Evolutionary conservation across 2,888 invertebrate genomes (phyloP).

Genomic region (Pollenia angustigena): DNA sequence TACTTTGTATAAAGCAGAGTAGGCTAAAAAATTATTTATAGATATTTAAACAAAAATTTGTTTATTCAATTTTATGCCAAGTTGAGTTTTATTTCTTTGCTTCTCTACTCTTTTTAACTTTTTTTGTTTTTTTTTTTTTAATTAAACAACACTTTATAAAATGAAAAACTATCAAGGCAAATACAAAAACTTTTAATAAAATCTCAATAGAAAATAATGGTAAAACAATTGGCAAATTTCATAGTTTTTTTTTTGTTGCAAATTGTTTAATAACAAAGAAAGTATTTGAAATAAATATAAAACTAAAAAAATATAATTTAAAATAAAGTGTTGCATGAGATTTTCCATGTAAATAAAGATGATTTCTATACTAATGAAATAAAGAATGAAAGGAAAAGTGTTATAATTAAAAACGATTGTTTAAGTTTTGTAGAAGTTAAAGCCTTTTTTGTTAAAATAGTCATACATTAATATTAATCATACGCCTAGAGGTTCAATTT

Average conservation of each 20-base stretch:
- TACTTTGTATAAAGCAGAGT: neutral
- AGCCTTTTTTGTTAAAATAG: neutral
- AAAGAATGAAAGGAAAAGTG: neutral
- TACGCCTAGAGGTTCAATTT: neutral
- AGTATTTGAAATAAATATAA: too few relatives aligned
- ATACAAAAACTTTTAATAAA: slow-evolving; percentile 64
- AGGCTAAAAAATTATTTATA: neutral
- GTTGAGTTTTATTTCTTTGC: slow-evolving; percentile 15
- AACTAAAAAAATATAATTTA: too few relatives aligned
- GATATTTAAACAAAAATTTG: slow-evolving; percentile 18
- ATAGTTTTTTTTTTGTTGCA: slow-evolving; percentile 24
- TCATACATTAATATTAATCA: neutral
- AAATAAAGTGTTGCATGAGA: too few relatives aligned
- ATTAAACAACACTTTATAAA: slow-evolving; percentile 44
- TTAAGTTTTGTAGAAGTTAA: neutral
- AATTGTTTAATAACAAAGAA: neutral
- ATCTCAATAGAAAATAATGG: slow-evolving; percentile 57
- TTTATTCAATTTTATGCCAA: slow-evolving; percentile 65
- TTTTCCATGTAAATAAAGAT: too few relatives aligned
- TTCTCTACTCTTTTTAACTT: neutral
- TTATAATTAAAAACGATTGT: neutral
- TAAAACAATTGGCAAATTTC: slow-evolving; percentile 4
- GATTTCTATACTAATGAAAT: neutral
- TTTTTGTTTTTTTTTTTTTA: neutral
- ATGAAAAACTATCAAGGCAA: slow-evolving; percentile 48